Percentiles rank a stretch among this genome's conserved stretches.
phyloP scores from a whole-genome alignment of 2,797 vertebrate genomes.

The Babyrousa celebensis region DNA sequence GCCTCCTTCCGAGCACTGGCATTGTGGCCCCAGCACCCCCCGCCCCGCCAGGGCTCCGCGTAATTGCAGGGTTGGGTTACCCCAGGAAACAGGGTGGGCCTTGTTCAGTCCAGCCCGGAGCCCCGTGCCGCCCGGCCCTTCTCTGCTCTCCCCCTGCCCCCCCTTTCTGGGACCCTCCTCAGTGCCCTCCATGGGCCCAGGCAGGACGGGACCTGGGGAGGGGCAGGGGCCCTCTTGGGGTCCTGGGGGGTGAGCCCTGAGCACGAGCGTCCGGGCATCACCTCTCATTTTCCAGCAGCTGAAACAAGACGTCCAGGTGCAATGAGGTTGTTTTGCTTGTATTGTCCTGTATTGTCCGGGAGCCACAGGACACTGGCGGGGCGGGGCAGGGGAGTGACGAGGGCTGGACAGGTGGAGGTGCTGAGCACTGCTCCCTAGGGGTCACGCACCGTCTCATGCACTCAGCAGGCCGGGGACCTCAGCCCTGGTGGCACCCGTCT shows the following conservation, averaged over 20 bases:
- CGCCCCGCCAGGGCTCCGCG: conserved; percentile 36
- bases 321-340: not conserved
- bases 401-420: not conserved
- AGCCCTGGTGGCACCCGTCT: accelerated
- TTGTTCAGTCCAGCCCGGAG: not conserved
- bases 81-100: conserved; percentile 78
- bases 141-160: not conserved
- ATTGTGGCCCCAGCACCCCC: conserved; percentile 46
- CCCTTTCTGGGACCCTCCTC: not conserved
- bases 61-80: conserved; percentile 78
- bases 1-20: not conserved
- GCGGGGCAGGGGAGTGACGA: not conserved
- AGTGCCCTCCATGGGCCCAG: accelerated
- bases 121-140: not conserved
- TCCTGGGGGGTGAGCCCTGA: accelerated
- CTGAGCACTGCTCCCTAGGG: accelerated
- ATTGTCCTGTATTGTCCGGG: not conserved
- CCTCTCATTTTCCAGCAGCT: not conserved
- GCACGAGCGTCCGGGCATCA: accelerated
- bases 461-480: accelerated
- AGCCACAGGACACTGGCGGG: not conserved
- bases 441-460: accelerated
- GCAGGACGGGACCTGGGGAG: not conserved
- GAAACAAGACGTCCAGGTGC: conserved; percentile 58
- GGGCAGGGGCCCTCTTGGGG: accelerated